Evolutionary conservation across 2,113 vertebrate species (phyloP).

Genomic region (Python bivittatus): DNA sequence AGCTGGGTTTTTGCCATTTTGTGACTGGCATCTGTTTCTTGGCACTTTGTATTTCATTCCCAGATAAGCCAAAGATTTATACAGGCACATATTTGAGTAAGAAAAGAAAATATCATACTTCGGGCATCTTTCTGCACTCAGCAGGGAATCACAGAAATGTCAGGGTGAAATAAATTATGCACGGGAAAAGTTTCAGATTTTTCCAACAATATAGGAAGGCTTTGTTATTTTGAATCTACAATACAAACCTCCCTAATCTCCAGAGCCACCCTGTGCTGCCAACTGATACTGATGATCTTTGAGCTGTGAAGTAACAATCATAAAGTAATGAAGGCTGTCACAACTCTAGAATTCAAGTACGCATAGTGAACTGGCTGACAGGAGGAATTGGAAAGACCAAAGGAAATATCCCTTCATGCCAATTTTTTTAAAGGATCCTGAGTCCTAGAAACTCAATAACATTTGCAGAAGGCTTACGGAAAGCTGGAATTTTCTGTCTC

Average conservation of each 20-base stretch:
- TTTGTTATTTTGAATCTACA: background rate
- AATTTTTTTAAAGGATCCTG: background rate
- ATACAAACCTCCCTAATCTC: background rate
- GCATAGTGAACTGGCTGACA: background rate
- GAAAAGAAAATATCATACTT: slow-evolving; percentile 14
- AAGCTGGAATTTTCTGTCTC: background rate
- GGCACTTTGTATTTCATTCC: background rate
- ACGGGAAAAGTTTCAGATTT: background rate
- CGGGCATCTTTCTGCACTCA: background rate
- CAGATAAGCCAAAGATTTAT: slow-evolving; percentile 16
- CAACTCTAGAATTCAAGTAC: background rate
- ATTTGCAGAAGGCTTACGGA: background rate
- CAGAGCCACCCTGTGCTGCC: background rate
- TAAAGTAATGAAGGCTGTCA: slow-evolving; percentile 7
- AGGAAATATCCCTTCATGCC: background rate
- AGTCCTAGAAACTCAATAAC: background rate
- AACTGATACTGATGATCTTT: background rate
- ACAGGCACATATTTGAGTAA: background rate
- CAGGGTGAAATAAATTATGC: slow-evolving; percentile 3
- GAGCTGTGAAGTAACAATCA: slow-evolving; percentile 16
- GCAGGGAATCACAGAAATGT: fast-evolving
- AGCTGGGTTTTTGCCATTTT: background rate
- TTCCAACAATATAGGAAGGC: background rate
- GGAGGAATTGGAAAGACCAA: background rate
- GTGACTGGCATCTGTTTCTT: background rate